Evolutionary conservation across 2,797 vertebrate genomes (phyloP).

Genomic region (Danio aesculapii): DNA sequence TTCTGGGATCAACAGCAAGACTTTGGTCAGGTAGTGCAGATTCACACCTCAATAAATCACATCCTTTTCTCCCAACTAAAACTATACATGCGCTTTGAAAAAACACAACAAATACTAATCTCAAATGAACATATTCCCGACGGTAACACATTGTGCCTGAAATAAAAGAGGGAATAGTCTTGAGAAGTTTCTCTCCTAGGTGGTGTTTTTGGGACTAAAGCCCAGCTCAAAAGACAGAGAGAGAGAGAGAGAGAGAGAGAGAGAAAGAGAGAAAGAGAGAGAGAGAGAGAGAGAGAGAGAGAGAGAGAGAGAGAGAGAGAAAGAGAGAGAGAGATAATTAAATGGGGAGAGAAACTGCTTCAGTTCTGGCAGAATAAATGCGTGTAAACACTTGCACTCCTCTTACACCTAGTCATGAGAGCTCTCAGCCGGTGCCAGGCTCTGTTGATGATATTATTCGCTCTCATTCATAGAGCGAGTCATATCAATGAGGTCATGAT

Average conservation of each 20-base stretch:
- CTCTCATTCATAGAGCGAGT: conserved; percentile 26
- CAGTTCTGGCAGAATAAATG: conserved; percentile 22
- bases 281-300: no score
- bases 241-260: no score
- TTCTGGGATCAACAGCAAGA: no score
- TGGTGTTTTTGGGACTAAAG: conserved; percentile 4
- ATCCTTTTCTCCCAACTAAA: background rate
- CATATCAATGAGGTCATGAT: conserved; percentile 27
- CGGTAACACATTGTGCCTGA: background rate
- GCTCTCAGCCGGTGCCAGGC: conserved; percentile 21
- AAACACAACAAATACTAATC: background rate
- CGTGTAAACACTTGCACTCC: conserved; percentile 28
- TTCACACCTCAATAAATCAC: no score
- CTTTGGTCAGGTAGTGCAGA: no score
- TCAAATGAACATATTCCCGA: background rate
- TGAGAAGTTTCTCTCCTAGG: background rate
- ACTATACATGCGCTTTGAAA: background rate
- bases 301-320: no score
- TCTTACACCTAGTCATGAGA: conserved; percentile 46
- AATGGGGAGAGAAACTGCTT: conserved; percentile 63
- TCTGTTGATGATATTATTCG: conserved; percentile 28
- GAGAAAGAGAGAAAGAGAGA: no score
- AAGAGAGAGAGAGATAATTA: background rate
- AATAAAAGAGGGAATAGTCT: background rate
- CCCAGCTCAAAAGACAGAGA: background rate